These are phyloP conservation scores for Dascyllus trimaculatus DNA, from an alignment of 2,113 vertebrate genomes.

Conservation along the genomic window DNA sequence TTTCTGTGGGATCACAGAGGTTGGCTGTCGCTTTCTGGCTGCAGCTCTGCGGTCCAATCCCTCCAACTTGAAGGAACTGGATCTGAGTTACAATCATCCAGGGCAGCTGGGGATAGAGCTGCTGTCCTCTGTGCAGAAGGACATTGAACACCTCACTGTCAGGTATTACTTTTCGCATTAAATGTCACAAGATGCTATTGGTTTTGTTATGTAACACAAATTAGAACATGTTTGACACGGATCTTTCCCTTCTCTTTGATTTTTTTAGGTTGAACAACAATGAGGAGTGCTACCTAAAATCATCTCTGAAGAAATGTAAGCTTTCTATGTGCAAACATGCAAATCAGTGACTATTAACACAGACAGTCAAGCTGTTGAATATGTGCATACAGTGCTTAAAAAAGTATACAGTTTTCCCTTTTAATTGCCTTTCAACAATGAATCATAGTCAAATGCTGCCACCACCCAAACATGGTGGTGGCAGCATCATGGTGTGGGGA, in stretches of 20 bases:
- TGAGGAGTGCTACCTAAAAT: conserved; percentile 48
- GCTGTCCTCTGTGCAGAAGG: conserved; percentile 6
- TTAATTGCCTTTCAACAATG: too few relatives aligned
- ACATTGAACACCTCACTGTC: conserved; percentile 15
- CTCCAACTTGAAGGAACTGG: conserved; percentile 37
- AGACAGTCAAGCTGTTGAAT: not conserved
- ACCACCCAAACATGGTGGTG: too few relatives aligned
- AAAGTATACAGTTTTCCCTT: too few relatives aligned
- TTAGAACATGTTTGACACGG: not conserved
- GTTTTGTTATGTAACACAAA: too few relatives aligned
- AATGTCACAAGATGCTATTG: too few relatives aligned
- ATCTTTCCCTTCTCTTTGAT: not conserved
- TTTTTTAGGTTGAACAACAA: not conserved
- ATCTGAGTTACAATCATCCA: conserved; percentile 43
- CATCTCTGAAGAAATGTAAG: conserved; percentile 53
- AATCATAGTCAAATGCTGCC: too few relatives aligned
- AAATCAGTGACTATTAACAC: not conserved
- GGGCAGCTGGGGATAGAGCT: conserved; percentile 11
- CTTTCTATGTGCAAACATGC: not conserved
- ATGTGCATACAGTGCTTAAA: too few relatives aligned
- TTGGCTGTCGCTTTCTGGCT: conserved; percentile 22
- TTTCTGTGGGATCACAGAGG: conserved; percentile 38
- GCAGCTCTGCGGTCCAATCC: conserved; percentile 1
- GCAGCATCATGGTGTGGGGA: too few relatives aligned
- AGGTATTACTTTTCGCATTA: conserved; percentile 12